phyloP scores from a whole-genome alignment of 1,140 invertebrate species.

The Bombus waltoni region DNA sequence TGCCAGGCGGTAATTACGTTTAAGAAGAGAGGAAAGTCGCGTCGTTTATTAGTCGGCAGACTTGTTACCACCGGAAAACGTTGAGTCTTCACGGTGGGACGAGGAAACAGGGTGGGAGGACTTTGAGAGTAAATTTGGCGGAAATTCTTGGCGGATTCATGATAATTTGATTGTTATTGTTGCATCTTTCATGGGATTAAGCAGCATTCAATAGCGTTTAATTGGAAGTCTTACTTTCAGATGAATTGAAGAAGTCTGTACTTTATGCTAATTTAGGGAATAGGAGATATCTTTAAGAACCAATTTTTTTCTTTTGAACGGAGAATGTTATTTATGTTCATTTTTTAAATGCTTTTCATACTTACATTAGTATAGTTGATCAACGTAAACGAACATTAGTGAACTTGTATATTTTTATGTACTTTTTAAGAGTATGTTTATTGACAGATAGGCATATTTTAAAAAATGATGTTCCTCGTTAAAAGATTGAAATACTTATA shows the following conservation, averaged over 20 bases:
- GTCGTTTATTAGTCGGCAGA: conserved; percentile 35
- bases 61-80: conserved; percentile 26
- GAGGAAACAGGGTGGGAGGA: too few relatives aligned
- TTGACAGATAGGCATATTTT: too few relatives aligned
- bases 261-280: neutral
- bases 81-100: neutral
- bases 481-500: too few relatives aligned
- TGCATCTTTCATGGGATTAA: neutral
- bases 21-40: conserved; percentile 30
- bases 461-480: too few relatives aligned
- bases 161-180: conserved; percentile 27
- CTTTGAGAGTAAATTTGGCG: conserved; percentile 16
- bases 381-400: too few relatives aligned
- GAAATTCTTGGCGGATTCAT: conserved; percentile 15
- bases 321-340: neutral
- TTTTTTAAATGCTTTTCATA: neutral
- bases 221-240: neutral
- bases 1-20: conserved; percentile 22
- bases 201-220: neutral
- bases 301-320: neutral
- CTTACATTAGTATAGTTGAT: neutral
- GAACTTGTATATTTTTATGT: too few relatives aligned
- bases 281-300: neutral
- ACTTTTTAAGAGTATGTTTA: too few relatives aligned
- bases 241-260: neutral